Conservation (phyloP, 2,797 vertebrate genomes). For the Phoebastria nigripes region DNA sequence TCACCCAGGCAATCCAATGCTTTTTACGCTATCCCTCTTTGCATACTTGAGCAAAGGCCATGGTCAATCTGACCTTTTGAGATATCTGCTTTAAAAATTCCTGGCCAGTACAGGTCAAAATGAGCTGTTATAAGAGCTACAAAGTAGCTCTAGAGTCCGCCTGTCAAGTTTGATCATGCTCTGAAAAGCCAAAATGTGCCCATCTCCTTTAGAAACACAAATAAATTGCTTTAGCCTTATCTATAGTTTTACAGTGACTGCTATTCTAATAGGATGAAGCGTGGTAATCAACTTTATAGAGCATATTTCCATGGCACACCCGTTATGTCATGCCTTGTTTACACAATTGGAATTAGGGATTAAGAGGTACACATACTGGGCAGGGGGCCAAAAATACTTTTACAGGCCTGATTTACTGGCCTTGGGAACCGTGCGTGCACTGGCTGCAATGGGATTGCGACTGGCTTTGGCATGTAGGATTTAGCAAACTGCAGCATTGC, state of each 20-base stretch:
- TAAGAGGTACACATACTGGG: conserved; percentile 59
- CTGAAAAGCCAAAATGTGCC: conserved; percentile 11
- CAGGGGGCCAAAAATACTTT: conserved; percentile 49
- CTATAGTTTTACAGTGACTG: conserved; percentile 43
- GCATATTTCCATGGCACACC: conserved; percentile 63
- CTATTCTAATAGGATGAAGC: conserved; percentile 52
- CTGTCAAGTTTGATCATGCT: conserved; percentile 47
- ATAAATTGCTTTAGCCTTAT: conserved; percentile 66
- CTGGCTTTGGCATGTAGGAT: neutral
- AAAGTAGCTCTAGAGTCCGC: neutral
- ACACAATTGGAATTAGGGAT: conserved; percentile 61
- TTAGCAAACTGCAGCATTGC: neutral
- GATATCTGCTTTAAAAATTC: conserved; percentile 14
- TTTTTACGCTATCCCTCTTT: neutral
- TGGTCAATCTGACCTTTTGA: conserved; percentile 2
- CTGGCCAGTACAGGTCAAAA: neutral
- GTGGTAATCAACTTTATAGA: conserved; percentile 62
- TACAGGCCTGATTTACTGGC: conserved; percentile 25
- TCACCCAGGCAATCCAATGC: neutral
- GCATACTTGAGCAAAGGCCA: neutral
- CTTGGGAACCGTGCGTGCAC: neutral
- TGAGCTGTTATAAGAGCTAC: neutral
- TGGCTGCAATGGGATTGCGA: neutral
- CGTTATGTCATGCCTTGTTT: conserved; percentile 68
- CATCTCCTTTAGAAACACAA: conserved; percentile 35